Evolutionary conservation across 2,797 vertebrate genomes (phyloP).

Genomic region (Podargus strigoides): DNA sequence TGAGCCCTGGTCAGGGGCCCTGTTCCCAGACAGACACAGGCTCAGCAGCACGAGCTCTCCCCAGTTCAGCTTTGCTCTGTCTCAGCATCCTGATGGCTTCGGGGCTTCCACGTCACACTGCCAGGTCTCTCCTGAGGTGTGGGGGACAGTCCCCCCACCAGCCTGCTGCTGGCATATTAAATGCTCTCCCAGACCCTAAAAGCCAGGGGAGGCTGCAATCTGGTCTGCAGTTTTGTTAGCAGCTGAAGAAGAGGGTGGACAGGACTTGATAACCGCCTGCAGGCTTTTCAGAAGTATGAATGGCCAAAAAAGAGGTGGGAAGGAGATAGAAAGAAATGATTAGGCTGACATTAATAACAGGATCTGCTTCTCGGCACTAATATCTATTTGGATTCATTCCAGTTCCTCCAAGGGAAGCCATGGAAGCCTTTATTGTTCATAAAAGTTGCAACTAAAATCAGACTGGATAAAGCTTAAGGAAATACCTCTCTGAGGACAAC

Average conservation of each 20-base stretch:
- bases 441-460: conserved; percentile 12
- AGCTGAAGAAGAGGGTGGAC: not conserved
- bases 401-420: conserved; percentile 27
- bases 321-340: not conserved
- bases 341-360: conserved; percentile 17
- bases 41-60: not conserved
- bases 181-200: not conserved
- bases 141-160: not conserved
- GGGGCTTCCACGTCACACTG: not conserved
- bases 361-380: conserved; percentile 17
- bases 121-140: not conserved
- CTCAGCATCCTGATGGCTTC: not conserved
- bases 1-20: conserved; percentile 32
- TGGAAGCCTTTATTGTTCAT: conserved; percentile 44
- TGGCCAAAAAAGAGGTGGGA: not conserved
- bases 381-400: conserved; percentile 18
- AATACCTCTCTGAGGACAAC: conserved; percentile 44
- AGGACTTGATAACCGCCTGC: not conserved
- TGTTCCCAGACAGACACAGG: not conserved
- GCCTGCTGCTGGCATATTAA: accelerated
- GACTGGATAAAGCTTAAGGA: conserved; percentile 8
- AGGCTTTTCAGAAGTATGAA: not conserved
- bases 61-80: not conserved
- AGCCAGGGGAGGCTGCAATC: not conserved
- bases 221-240: not conserved